Evolutionary conservation across 2,888 invertebrate genomes (phyloP).

Genomic region (Papilio elwesi): DNA sequence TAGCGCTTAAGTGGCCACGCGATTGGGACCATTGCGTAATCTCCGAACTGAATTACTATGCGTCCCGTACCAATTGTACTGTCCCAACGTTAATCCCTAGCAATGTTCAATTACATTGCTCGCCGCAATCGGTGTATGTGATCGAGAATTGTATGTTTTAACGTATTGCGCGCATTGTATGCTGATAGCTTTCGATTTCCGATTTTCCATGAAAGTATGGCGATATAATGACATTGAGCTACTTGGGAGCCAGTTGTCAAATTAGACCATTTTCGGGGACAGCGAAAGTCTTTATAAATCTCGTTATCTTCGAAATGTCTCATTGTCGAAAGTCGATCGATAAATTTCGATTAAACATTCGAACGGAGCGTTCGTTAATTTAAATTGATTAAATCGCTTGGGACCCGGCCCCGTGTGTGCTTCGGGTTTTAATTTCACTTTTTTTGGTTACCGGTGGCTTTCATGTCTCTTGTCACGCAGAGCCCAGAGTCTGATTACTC

Average conservation of each 20-base stretch:
- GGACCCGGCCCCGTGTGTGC: constrained; percentile 44
- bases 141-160: constrained; percentile 14
- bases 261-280: constrained; percentile 70
- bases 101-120: constrained; percentile 28
- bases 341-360: constrained; percentile 49
- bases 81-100: constrained; percentile 25
- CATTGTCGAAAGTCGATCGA: constrained; percentile 56
- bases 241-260: constrained; percentile 54
- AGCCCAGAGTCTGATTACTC: not conserved
- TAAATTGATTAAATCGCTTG: constrained; percentile 49
- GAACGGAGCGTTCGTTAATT: constrained; percentile 46
- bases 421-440: constrained; percentile 49
- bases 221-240: constrained; percentile 7
- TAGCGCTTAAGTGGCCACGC: constrained; percentile 45
- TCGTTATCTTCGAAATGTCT: constrained; percentile 58
- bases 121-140: not conserved
- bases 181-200: constrained; percentile 12
- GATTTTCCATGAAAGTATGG: constrained; percentile 3
- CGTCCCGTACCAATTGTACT: constrained; percentile 35
- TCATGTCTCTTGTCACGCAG: not conserved
- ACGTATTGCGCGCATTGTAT: constrained; percentile 19
- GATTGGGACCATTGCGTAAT: constrained; percentile 53
- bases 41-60: constrained; percentile 41
- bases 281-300: constrained; percentile 77
- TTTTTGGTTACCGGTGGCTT: constrained; percentile 32